Percentiles rank a stretch among this genome's conserved stretches.
phyloP scores from a whole-genome alignment of 2,797 vertebrate genomes.

The Galaxias olidus region DNA sequence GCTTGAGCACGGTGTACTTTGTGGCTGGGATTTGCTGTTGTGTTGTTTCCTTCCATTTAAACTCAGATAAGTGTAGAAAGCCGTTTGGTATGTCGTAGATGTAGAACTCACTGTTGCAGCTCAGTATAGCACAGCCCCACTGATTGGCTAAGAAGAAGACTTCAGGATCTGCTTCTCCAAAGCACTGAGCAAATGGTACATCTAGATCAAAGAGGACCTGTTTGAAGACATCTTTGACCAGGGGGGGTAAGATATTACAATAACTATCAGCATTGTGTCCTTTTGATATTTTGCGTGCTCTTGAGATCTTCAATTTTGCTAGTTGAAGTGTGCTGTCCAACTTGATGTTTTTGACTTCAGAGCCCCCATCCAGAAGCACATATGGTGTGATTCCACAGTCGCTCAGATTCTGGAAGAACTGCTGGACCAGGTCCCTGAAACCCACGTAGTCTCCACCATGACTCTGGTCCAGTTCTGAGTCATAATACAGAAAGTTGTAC shows the following conservation, averaged over 20 bases:
- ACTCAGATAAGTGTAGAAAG: slow-evolving; percentile 73
- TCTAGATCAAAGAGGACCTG: slow-evolving; percentile 74
- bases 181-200: slow-evolving; percentile 78
- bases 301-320: slow-evolving; percentile 55
- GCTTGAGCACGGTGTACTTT: slow-evolving; percentile 59
- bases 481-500: slow-evolving; percentile 72
- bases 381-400: slow-evolving; percentile 74
- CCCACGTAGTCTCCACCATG: slow-evolving; percentile 82
- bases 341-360: slow-evolving; percentile 73
- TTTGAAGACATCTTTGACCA: slow-evolving; percentile 72
- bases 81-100: slow-evolving; percentile 78
- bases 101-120: slow-evolving; percentile 85
- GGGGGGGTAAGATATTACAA: slow-evolving; percentile 67
- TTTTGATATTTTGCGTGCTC: slow-evolving; percentile 59
- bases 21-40: slow-evolving; percentile 64
- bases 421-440: slow-evolving; percentile 57
- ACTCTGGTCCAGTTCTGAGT: slow-evolving; percentile 66
- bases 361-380: slow-evolving; percentile 83
- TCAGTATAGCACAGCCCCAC: slow-evolving; percentile 84
- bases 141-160: slow-evolving; percentile 78
- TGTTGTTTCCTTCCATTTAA: slow-evolving; percentile 73
- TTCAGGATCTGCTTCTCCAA: slow-evolving; percentile 83
- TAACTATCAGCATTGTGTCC: background rate
- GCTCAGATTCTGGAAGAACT: slow-evolving; percentile 74
- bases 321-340: slow-evolving; percentile 59